Percentiles rank a stretch among this genome's conserved stretches.
These are phyloP conservation scores for Geophilus truncorum DNA, from an alignment of 2,888 invertebrate genomes.

Conservation along the genomic window DNA sequence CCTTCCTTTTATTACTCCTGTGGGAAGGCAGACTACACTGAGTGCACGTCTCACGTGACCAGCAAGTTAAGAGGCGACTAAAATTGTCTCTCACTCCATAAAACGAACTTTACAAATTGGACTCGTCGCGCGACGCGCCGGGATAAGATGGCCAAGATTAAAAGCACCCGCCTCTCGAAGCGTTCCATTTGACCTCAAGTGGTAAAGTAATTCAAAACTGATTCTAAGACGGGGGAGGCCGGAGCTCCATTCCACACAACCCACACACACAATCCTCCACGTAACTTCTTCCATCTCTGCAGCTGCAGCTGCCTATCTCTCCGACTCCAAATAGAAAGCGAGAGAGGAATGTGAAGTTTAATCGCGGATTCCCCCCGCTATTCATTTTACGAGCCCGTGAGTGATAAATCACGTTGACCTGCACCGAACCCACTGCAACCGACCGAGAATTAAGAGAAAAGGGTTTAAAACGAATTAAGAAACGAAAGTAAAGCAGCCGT, in stretches of 20 bases:
- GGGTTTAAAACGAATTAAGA: conserved; percentile 5
- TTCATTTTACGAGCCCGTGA: not conserved
- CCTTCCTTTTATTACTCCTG: not conserved
- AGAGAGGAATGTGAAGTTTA: conserved; percentile 13
- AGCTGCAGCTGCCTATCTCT: not conserved
- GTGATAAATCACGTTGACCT: conserved; percentile 1
- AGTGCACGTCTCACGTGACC: conserved; percentile 15
- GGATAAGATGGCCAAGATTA: not conserved
- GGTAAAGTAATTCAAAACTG: conserved; percentile 9
- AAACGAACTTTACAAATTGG: conserved; percentile 20
- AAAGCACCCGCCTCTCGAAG: not conserved
- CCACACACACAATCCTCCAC: not conserved
- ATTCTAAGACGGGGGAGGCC: not conserved
- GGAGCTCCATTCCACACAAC: not conserved
- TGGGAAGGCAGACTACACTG: not conserved
- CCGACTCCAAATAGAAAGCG: not conserved
- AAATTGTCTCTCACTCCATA: conserved; percentile 18
- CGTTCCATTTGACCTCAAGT: conserved; percentile 7
- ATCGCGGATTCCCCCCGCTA: conserved; percentile 2
- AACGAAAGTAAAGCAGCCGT: not conserved
- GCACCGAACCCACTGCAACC: not conserved
- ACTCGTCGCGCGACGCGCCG: conserved; percentile 2
- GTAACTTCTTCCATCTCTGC: not conserved
- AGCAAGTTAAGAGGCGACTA: conserved; percentile 27
- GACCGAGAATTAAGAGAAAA: not conserved